Evolutionary conservation across 2,888 invertebrate genomes (phyloP).

Genomic region (Apotomis betuletana): DNA sequence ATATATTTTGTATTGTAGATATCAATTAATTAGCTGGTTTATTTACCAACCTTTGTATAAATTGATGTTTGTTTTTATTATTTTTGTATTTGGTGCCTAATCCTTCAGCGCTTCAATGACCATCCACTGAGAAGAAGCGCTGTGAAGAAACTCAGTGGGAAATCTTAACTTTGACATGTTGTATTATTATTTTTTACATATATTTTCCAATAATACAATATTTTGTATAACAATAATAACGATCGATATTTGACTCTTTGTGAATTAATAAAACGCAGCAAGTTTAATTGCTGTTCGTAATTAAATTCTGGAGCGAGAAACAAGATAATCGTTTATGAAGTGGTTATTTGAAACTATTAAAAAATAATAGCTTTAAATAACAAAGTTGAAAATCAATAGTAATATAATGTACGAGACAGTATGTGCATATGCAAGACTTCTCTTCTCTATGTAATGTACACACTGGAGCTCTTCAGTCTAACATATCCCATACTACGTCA

Average conservation of each 20-base stretch:
- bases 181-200: neutral
- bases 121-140: slow-evolving; percentile 76
- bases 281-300: neutral
- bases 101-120: slow-evolving; percentile 70
- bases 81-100: slow-evolving; percentile 35
- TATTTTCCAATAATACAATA: neutral
- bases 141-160: slow-evolving; percentile 75
- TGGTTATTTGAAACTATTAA: slow-evolving; percentile 14
- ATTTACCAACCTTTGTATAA: neutral
- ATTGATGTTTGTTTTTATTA: neutral
- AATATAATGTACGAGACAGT: neutral
- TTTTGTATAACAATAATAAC: neutral
- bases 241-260: neutral
- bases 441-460: no score
- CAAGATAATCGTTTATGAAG: neutral
- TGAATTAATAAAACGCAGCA: neutral
- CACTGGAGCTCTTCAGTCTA: no score
- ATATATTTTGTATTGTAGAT: slow-evolving; percentile 27
- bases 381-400: neutral
- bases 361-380: slow-evolving; percentile 13
- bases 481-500: no score
- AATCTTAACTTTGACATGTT: slow-evolving; percentile 12
- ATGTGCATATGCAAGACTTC: neutral
- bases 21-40: slow-evolving; percentile 1
- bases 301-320: neutral